These are phyloP conservation scores for Sesamia nonagrioides DNA, from an alignment of 1,140 invertebrate genomes.

Conservation along the genomic window DNA sequence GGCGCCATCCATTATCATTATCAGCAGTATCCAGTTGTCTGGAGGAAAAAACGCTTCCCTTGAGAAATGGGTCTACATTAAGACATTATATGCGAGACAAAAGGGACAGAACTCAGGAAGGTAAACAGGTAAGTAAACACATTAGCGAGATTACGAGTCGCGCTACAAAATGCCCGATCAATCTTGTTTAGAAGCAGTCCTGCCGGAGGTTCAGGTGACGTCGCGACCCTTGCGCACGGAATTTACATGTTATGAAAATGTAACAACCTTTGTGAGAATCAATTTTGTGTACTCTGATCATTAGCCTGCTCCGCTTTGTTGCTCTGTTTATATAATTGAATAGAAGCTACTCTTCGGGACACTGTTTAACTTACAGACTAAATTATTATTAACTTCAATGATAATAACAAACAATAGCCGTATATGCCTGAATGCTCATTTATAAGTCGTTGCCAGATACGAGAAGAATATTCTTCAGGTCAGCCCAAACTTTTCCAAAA, in stretches of 20 bases:
- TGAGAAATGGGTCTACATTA: constrained; percentile 70
- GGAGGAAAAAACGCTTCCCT: constrained; percentile 61
- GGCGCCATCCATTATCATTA: constrained; percentile 70
- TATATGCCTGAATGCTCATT: background rate
- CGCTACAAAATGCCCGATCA: constrained; percentile 58
- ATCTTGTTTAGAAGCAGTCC: constrained; percentile 64
- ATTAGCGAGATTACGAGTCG: constrained; percentile 73
- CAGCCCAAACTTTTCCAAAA: constrained; percentile 21
- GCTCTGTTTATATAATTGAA: constrained; percentile 15
- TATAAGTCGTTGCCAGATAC: background rate
- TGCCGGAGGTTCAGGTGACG: constrained; percentile 27
- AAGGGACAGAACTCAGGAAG: constrained; percentile 64
- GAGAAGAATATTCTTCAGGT: background rate
- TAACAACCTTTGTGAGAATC: constrained; percentile 32
- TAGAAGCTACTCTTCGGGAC: background rate
- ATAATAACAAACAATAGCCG: background rate
- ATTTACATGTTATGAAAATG: constrained; percentile 46
- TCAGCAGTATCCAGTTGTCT: constrained; percentile 61
- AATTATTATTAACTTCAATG: background rate
- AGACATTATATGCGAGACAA: constrained; percentile 68
- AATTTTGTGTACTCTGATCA: constrained; percentile 7
- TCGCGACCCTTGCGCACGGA: background rate
- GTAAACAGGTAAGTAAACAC: constrained; percentile 77
- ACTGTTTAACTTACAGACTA: background rate
- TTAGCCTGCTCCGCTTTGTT: constrained; percentile 12